A percentile compares a stretch with the other conserved stretches of the same genome.
Conservation (phyloP, 2,888 invertebrate genomes). For the Yponomeuta cagnagella region DNA sequence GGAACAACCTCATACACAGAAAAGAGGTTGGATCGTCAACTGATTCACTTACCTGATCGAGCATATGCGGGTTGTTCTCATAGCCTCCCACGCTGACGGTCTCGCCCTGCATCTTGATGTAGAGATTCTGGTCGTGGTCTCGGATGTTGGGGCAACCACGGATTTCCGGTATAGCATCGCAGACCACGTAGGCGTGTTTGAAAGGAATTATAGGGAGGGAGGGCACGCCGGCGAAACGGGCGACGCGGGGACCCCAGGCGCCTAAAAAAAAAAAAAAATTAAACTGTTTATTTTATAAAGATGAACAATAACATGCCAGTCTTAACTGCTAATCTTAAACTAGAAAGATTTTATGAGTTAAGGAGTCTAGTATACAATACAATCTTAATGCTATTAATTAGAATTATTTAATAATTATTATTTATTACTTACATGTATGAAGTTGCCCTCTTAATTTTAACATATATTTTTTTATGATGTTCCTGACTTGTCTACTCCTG, state of each 20-base stretch:
- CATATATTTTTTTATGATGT: too few relatives aligned
- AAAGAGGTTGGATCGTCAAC: too few relatives aligned
- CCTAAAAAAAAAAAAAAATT: constrained; percentile 35
- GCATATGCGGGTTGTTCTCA: constrained; percentile 76
- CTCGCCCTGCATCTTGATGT: constrained; percentile 89
- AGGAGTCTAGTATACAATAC: too few relatives aligned
- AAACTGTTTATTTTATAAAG: too few relatives aligned
- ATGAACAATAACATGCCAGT: too few relatives aligned
- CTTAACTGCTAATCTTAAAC: too few relatives aligned
- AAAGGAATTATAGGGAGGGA: constrained; percentile 87
- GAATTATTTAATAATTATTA: too few relatives aligned
- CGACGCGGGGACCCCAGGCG: constrained; percentile 88
- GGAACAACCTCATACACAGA: too few relatives aligned
- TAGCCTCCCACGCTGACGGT: constrained; percentile 91
- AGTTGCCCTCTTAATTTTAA: too few relatives aligned
- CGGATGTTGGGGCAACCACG: constrained; percentile 87
- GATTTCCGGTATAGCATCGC: constrained; percentile 85
- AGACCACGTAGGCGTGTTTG: constrained; percentile 92
- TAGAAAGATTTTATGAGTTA: too few relatives aligned
- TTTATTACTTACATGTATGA: too few relatives aligned
- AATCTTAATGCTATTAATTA: too few relatives aligned
- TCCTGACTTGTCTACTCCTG: constrained; percentile 20
- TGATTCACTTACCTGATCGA: neutral
- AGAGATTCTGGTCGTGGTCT: constrained; percentile 89
- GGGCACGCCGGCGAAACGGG: constrained; percentile 78